Base-by-base conservation (phyloP, 2,888 invertebrate genomes). In the Leistus spinibarbis region DNA sequence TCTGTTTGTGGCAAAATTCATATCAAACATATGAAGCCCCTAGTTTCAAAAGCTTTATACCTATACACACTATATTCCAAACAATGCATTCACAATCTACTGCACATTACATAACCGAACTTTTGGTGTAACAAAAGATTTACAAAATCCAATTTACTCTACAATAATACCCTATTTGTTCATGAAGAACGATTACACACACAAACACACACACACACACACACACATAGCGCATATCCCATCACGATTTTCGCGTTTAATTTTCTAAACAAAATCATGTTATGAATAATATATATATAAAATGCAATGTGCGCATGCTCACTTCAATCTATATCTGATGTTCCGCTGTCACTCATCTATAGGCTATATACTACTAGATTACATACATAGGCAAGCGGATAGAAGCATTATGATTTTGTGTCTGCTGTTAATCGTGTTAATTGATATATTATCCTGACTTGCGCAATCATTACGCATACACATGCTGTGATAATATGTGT, bases 371-470 rank as follows among this genome's bases (percentile, higher is more conserved):
- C 10, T 3, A 17, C 54, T 56, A 56, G 24, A 53, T 64, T 22
- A 22, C 27, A 27, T 17, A 19, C 20, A 3, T 54, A 13, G 24
- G 7, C 57, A 40, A 40, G 13, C 5, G 7, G 40, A 40, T 40
- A 40, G 40, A 4, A 13, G 53, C 54, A 71, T 71, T 71, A 63
- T 71, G 71, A 71, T 71, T 71, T 71, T 64, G 64, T 19, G 63
- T n/a, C 22, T 53, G 40, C 57, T 24, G 24, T 24, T 70, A 70
- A 70, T 70, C 70, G 63, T 63, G 71, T 71, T 71, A 71, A 71
- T 71, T 71, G 71, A 71, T 64, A 71, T 71, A 71, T 71, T 71
- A 71, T 71, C 71, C 71, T 16, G 54, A 5, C 19, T 22, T 60
- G 60, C 40, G 40, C 40, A 40, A 40, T 40, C 40, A 40, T 40